Base-by-base conservation (phyloP, 2,797 vertebrate genomes). In the Poeciliopsis presidionis region DNA sequence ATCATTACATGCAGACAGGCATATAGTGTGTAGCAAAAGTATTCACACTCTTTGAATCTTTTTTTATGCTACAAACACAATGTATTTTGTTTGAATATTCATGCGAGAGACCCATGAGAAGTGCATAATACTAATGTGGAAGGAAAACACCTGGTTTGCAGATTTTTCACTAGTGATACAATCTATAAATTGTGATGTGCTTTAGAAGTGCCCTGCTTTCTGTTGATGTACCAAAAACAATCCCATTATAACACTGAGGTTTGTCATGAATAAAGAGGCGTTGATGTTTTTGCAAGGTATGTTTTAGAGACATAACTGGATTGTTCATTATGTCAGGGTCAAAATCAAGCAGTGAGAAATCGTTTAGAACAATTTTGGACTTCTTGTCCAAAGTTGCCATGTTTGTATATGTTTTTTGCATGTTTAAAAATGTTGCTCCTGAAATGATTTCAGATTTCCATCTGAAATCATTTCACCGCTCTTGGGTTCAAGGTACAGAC, bases 361-460 rank as follows among this genome's bases (percentile, higher is more conserved):
- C 65, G 83, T 87, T 84, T 89, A 87, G 77, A 86, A 83, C 83
- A 80, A 86, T 28, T 86, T 83, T 74, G 75, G 49, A 82, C 79
- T 82, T 81, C 78, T 72, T 84, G 79, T 81, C 78, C 72, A 8
- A 51, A 77, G 84, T 41, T 49, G 80, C 85, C 73, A 71, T 73
- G 74, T 70, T 80, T 74, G 41, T 36, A 11, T 2, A 4, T 74
- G 73, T 63, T 81, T 76, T 81, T 83, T 20, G 25, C 88, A 74
- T 72, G 70, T 85, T 43, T 43, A 16, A 5, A 25, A 25, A 14
- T 45, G 25, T 75, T 77, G 39, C 73, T 81, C 46, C 71, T n/a
- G n/a, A n/a, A n/a, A n/a, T n/a, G n/a, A n/a, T n/a, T n/a, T n/a
- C n/a, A n/a, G n/a, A n/a, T n/a, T n/a, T n/a, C n/a, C n/a, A n/a